These are phyloP conservation scores for Paradisaea rubra DNA, from an alignment of 2,113 vertebrate genomes.

Conservation along the genomic window DNA sequence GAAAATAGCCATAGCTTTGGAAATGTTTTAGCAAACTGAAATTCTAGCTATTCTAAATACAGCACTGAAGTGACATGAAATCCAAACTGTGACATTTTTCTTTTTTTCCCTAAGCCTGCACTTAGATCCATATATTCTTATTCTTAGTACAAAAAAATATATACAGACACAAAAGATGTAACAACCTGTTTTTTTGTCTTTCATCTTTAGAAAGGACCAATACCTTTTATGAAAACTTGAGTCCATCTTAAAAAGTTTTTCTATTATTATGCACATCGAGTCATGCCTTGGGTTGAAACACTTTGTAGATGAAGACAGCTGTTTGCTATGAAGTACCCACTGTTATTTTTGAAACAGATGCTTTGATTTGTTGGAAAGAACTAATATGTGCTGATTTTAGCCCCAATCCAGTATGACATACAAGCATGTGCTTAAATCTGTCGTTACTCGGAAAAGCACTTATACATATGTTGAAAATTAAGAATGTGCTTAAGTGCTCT, in stretches of 20 bases:
- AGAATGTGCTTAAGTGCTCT: conserved; percentile 56
- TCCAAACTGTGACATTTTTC: background rate
- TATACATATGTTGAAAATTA: conserved; percentile 63
- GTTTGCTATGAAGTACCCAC: conserved; percentile 53
- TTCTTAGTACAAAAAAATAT: background rate
- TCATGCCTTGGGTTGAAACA: conserved; percentile 1
- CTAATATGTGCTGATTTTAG: conserved; percentile 58
- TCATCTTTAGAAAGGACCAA: background rate
- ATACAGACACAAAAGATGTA: background rate
- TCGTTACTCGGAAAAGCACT: conserved; percentile 1
- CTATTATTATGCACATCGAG: background rate
- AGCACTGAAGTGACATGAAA: background rate
- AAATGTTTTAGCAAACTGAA: conserved; percentile 40
- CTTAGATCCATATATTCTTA: background rate
- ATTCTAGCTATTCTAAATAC: conserved; percentile 39
- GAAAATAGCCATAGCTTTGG: conserved; percentile 30
- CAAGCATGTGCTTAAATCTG: conserved; percentile 54
- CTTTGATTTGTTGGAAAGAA: conserved; percentile 55
- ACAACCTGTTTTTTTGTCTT: background rate
- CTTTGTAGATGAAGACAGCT: conserved; percentile 32
- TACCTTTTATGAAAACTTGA: background rate
- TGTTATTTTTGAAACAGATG: conserved; percentile 63
- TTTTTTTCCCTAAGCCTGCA: background rate
- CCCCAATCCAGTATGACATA: conserved; percentile 45
- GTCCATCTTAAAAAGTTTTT: background rate